Evolutionary conservation across 1,140 invertebrate species (phyloP).

Genomic region (Zaprionus capensis): DNA sequence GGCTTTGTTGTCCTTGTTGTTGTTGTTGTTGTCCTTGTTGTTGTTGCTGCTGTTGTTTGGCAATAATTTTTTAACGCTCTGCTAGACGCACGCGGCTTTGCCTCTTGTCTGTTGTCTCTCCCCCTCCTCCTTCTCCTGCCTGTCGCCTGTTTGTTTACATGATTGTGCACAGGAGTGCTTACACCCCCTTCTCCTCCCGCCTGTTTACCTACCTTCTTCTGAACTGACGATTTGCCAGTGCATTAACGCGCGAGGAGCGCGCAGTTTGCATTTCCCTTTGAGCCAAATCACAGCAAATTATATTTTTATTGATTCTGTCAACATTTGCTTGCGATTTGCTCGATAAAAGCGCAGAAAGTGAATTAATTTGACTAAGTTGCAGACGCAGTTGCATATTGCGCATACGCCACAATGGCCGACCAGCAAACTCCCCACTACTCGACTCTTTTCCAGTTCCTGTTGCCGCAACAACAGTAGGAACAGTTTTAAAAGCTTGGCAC

Average conservation of each 20-base stretch:
- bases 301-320: constrained; percentile 78
- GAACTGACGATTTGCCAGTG: constrained; percentile 32
- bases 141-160: constrained; percentile 70
- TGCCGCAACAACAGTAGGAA: constrained; percentile 30
- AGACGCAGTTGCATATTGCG: constrained; percentile 60
- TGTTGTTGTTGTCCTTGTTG: constrained; percentile 22
- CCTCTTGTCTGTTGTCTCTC: constrained; percentile 28
- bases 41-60: constrained; percentile 42
- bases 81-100: constrained; percentile 66
- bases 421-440: neutral
- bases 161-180: constrained; percentile 72
- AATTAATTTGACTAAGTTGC: constrained; percentile 64
- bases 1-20: constrained; percentile 15
- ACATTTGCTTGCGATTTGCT: constrained; percentile 73
- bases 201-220: neutral
- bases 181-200: constrained; percentile 8
- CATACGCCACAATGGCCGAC: constrained; percentile 50
- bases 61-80: constrained; percentile 58
- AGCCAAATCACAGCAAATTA: constrained; percentile 79
- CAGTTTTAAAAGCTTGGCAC: constrained; percentile 34
- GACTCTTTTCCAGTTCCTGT: neutral
- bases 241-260: constrained; percentile 48
- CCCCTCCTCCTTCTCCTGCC: neutral
- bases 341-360: constrained; percentile 71
- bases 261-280: constrained; percentile 65